Evolutionary conservation across 2,888 invertebrate species (phyloP), one percentile per base, ranked within the genome.

Genomic region (Ceramica pisi): DNA sequence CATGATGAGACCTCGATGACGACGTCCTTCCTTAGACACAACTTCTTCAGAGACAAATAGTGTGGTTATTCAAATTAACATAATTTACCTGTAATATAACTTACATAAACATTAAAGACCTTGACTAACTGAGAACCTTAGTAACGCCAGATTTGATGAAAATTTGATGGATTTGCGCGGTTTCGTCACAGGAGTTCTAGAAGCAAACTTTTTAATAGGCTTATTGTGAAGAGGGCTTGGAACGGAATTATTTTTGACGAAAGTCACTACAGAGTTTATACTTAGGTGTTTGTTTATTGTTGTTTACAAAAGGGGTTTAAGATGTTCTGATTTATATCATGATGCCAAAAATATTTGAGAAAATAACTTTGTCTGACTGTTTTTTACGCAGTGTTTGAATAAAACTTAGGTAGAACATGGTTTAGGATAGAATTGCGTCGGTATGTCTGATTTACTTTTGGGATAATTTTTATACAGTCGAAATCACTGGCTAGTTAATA

Each of bases 161-260:
- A 66, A 66, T 78, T 68, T 71, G 16, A 71, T 57, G 44, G 50
- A 56, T 62, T 71, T 64, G 53, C 59, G 60, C 57, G 56, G 65
- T 61, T 66, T 66, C 38, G 44, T 55, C 41, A 60, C 31, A 67
- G 61, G 64, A 61, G 57, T 72, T 67, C 53, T 76, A 73, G 57
- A 62, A 64, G 50, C 31, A 67, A 83, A 66, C 64, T 75, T 82
- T 81, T 64, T 72, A 78, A 81, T 83, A 81, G 61, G 70, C 60
- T 70, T 83, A 75, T 78, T 72, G 60, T 46, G 35, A 68, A 68
- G 63, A 75, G 51, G 12, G 57, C 61, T 71, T 31, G 19, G 41
- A 38, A 59, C n/a, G 38, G 51, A 35, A 60, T 78, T 64, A 69
- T 80, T 61, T 67, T 73, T 68, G 51, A 46, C 62, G 23, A 69